Evolutionary conservation across 2,888 invertebrate species (phyloP).

Genomic region (Andrena praecox): DNA sequence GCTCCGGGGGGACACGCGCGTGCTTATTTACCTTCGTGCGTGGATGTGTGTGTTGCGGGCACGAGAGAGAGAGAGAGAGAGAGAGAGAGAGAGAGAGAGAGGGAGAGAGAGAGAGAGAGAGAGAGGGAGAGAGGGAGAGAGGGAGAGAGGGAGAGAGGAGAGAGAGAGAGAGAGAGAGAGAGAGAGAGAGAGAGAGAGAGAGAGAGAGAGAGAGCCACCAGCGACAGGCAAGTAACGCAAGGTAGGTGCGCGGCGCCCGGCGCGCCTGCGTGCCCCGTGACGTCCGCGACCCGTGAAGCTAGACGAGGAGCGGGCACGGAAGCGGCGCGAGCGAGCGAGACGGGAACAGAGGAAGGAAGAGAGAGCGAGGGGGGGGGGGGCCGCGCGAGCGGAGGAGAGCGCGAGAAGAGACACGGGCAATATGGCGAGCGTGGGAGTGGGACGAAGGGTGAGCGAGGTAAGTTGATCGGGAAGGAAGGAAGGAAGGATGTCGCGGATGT

Average conservation of each 20-base stretch:
- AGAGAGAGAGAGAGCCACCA: constrained; percentile 6
- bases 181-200: neutral
- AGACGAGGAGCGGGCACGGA: constrained; percentile 21
- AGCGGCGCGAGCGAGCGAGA: constrained; percentile 5
- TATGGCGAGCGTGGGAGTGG: constrained; percentile 54
- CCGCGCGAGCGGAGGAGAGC: constrained; percentile 13
- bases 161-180: neutral
- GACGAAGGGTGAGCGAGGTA: constrained; percentile 34
- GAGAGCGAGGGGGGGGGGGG: constrained; percentile 27
- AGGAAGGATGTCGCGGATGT: constrained; percentile 45
- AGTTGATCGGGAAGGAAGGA: constrained; percentile 46
- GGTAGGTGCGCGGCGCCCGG: constrained; percentile 53
- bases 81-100: neutral
- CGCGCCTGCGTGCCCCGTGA: constrained; percentile 60
- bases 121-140: neutral
- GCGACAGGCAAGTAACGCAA: constrained; percentile 35
- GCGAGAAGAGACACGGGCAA: constrained; percentile 46
- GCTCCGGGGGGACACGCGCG: constrained; percentile 27
- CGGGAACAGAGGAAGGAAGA: constrained; percentile 22
- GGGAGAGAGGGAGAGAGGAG: neutral
- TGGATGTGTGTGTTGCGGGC: neutral
- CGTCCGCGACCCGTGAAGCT: constrained; percentile 20
- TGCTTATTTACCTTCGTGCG: neutral
- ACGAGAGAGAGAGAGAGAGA: neutral
- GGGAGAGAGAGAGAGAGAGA: neutral